A percentile compares a stretch with the other conserved stretches of the same genome.
Conservation (phyloP, 1,140 invertebrate species). For the Drosophila willistoni region DNA sequence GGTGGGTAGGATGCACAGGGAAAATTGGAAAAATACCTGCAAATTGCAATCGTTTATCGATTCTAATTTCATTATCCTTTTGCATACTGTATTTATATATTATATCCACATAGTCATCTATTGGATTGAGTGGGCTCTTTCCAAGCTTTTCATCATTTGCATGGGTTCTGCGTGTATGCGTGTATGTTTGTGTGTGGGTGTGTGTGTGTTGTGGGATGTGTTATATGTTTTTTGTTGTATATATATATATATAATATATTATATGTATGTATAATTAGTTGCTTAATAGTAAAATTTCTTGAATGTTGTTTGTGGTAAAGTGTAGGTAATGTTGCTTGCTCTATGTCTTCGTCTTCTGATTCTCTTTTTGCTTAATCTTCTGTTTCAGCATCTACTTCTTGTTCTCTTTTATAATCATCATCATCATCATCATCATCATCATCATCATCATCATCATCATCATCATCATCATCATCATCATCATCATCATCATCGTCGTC, state of each 20-base stretch:
- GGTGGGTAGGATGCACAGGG: not conserved
- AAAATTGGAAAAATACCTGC: slow-evolving; percentile 5
- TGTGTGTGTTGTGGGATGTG: slow-evolving; percentile 26
- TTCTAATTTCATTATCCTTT: not conserved
- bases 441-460: too few relatives aligned
- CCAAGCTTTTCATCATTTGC: slow-evolving; percentile 12
- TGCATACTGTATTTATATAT: slow-evolving; percentile 1
- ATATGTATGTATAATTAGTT: slow-evolving; percentile 80
- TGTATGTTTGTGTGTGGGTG: slow-evolving; percentile 30
- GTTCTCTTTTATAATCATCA: not conserved
- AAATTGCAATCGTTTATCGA: not conserved
- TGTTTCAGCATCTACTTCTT: not conserved
- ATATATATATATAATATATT: slow-evolving; percentile 80
- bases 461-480: too few relatives aligned
- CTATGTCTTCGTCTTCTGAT: slow-evolving; percentile 42
- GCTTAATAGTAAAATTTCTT: slow-evolving; percentile 80
- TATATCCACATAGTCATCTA: slow-evolving; percentile 6
- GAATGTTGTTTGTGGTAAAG: slow-evolving; percentile 80
- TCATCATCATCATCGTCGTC: too few relatives aligned
- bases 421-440: too few relatives aligned
- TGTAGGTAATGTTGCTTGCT: slow-evolving; percentile 77
- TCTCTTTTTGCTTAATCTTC: slow-evolving; percentile 17
- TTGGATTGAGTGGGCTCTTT: slow-evolving; percentile 28
- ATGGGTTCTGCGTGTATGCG: slow-evolving; percentile 37
- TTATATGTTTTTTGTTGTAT: slow-evolving; percentile 41